Evolutionary conservation across 2,888 invertebrate genomes (phyloP), one percentile per base, ranked within the genome.

Genomic region (Cheilosia vernalis): DNA sequence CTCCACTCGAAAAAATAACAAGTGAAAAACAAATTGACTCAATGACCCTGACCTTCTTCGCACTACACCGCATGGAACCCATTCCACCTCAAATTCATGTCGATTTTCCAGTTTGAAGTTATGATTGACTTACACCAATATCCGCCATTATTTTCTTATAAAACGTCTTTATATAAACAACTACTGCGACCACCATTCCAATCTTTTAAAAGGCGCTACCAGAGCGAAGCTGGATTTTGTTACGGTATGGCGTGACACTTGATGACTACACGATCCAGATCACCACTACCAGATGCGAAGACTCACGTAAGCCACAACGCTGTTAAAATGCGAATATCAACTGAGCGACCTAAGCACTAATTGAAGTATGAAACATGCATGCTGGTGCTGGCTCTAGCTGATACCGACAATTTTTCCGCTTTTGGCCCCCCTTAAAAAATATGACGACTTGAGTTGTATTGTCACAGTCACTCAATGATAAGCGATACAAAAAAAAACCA

Each of bases 11-110:
- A 63, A 4, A 63, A 4, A 15, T 53, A 37, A 5, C 15, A 27
- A 27, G 24, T 17, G 56, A 56, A n/a, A 15, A 60, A 13, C 30
- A 61, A 53, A 66, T 40, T 56, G 66, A 55, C 51, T 47, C 63
- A 53, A 64, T 42, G 60, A 61, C 84, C 73, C 53, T 84, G 84
- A 80, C 84, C 84, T 74, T 83, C 44, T 77, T 60, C 13, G 66
- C 13, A 60, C 66, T 58, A 15, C 53, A 53, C 17, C 37, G 17
- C 37, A 49, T 21, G 30, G 17, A 7, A n/a, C 42, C 27, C 33
- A 56, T 17, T 53, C 53, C 27, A 9, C 27, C n/a, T n/a, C 5
- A 58, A 40, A 17, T 21, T 66, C 24, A 10, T 72, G 73, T 83
- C 72, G 83, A 78, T 83, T 83, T 83, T 78, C 4, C 17, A 44